Evolutionary conservation across 2,113 vertebrate species (phyloP), one percentile per base, ranked within the genome.

Genomic region (Urocitellus parryii): DNA sequence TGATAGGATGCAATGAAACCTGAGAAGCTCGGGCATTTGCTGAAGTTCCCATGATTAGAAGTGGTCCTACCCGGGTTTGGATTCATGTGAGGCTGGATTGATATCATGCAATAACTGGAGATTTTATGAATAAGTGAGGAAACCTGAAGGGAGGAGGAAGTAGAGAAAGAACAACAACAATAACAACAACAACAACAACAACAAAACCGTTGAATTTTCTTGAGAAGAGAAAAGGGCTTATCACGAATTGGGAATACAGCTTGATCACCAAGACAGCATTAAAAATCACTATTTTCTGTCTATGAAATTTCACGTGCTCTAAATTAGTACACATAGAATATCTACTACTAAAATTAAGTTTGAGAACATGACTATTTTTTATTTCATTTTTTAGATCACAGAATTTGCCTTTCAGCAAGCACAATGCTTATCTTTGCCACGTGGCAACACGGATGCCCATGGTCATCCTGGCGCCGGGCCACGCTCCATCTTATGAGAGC

Each of bases 321-420:
- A 95, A 76, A 73, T 88, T 78, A 79, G 58, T 78, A 58, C 80
- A 77, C 32, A 29, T 8, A 80, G 77, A 88, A 92, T 84, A 53
- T 45, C 53, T 95, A 63, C 63, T 88, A 61, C 88, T 94, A 81
- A 96, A 96, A 90, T 90, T 90, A 91, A 96, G 88, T 85, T 90
- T 56, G 78, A 78, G 48, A 89, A 72, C 73, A 58, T 84, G 89
- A 45, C 88, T 90, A 76, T 77, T 86, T 83, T 81, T 93, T 37
- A 73, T 18, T 51, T 93, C 72, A 39, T 95, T 96, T 42, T 85
- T 92, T 74, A 61, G 78, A 84, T 78, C n/a, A 80, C 24, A 86
- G 45, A 93, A 77, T 79, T 95, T 88, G 84, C 74, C n/a, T 94
- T 89, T 88, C 63, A n/a, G 78, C n/a, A 80, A 87, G 88, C 3